Conservation (phyloP, 2,113 vertebrate species). For the Coracopsis vasa region DNA sequence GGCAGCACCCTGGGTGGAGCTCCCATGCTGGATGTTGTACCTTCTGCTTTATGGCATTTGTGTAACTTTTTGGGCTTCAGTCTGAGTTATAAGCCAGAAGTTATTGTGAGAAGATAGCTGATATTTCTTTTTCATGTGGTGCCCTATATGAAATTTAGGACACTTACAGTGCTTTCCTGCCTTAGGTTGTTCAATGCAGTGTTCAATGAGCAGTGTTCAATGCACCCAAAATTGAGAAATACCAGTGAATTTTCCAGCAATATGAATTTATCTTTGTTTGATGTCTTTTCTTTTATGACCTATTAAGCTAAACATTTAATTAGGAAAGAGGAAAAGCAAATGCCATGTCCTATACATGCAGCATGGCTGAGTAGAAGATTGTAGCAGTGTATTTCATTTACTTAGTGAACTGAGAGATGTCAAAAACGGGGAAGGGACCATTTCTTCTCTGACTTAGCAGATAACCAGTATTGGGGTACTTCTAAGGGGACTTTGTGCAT, state of each 20-base stretch:
- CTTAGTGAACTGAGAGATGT: not conserved
- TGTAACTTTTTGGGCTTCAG: not conserved
- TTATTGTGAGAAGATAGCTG: not conserved
- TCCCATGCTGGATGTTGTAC: accelerated
- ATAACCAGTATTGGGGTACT: not conserved
- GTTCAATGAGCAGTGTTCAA: not conserved
- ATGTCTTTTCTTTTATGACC: not conserved
- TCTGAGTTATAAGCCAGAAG: not conserved
- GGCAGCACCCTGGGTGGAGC: not conserved
- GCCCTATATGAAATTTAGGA: no score
- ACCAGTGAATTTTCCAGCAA: not conserved
- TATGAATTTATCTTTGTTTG: not conserved
- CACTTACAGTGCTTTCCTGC: not conserved
- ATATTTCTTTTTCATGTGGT: not conserved
- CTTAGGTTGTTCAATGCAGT: not conserved
- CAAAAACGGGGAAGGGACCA: not conserved
- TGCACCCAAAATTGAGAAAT: not conserved
- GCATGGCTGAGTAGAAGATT: not conserved
- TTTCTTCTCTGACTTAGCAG: not conserved
- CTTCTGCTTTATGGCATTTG: not conserved
- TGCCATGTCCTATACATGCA: not conserved
- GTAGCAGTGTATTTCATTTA: not conserved
- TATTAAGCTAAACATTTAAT: not conserved
- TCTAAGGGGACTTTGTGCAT: not conserved
- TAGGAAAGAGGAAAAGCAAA: not conserved